Evolutionary conservation across 2,888 invertebrate species (phyloP).

Genomic region (Plebejus melissa): DNA sequence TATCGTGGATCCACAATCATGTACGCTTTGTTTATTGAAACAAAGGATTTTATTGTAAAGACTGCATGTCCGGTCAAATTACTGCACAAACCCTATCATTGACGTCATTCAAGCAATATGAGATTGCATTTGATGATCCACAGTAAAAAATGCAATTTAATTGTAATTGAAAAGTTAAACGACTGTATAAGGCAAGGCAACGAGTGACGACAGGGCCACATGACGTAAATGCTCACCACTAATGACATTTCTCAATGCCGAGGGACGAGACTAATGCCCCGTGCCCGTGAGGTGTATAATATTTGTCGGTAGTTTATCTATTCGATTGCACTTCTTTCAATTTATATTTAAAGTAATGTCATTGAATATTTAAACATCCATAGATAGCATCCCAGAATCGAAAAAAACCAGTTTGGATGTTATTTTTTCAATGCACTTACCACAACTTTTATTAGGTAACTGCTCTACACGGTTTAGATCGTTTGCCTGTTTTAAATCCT

Average conservation of each 20-base stretch:
- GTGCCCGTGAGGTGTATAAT: neutral
- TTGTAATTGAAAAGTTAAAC: slow-evolving; percentile 23
- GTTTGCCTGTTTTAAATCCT: neutral
- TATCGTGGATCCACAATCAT: neutral
- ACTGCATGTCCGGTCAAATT: neutral
- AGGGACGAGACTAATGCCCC: neutral
- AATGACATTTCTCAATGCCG: slow-evolving; percentile 32
- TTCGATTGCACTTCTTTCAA: too few relatives aligned
- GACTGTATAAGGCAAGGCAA: slow-evolving; percentile 30
- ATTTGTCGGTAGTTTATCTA: neutral
- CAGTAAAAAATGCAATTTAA: slow-evolving; percentile 17
- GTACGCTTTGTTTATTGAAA: neutral
- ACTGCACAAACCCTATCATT: neutral
- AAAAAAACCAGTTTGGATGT: neutral
- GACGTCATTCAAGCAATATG: neutral
- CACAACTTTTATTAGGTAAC: neutral
- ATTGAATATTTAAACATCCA: too few relatives aligned
- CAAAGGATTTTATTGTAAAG: neutral
- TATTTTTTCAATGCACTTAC: neutral
- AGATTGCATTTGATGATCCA: slow-evolving; percentile 11
- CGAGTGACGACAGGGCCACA: slow-evolving; percentile 33
- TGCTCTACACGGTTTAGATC: neutral
- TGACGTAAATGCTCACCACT: slow-evolving; percentile 31
- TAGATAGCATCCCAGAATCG: too few relatives aligned
- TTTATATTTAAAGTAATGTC: too few relatives aligned